Conservation (phyloP, 2,113 vertebrate species). For the Tychaedon coryphoeus region DNA sequence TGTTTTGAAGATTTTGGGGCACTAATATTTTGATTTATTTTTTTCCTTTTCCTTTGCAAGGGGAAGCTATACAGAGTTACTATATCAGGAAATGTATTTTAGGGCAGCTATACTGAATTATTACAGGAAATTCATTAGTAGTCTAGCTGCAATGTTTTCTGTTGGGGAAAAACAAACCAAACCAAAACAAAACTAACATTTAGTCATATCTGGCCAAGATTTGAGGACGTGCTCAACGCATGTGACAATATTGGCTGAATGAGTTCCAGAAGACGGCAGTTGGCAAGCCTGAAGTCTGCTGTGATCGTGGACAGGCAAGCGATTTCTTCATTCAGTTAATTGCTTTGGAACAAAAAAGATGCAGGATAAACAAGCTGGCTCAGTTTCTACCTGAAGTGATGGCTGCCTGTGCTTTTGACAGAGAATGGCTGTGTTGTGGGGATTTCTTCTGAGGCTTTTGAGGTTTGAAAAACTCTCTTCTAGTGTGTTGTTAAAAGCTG, state of each 20-base stretch:
- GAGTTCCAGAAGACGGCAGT: not conserved
- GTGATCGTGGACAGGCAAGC: not conserved
- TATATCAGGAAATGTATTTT: not conserved
- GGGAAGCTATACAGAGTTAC: not conserved
- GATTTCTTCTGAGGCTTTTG: not conserved
- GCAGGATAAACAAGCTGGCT: not conserved
- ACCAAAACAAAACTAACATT: not conserved
- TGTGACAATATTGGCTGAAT: not conserved
- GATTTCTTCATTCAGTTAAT: not conserved
- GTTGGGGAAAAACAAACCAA: not conserved
- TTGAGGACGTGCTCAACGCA: not conserved
- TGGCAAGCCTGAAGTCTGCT: not conserved
- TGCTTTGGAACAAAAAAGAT: not conserved
- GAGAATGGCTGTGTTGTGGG: not conserved
- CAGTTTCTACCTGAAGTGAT: not conserved
- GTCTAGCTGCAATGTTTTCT: not conserved
- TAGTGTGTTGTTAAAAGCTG: not conserved
- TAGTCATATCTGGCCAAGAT: not conserved
- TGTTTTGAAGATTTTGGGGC: not conserved
- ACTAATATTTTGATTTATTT: not conserved
- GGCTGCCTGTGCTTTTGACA: not conserved
- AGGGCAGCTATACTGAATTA: not conserved
- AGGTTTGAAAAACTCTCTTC: not conserved
- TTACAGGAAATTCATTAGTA: not conserved
- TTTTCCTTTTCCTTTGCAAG: not conserved